Conservation (phyloP, 2,888 invertebrate species). For the Mesorhabditis sp. region DNA sequence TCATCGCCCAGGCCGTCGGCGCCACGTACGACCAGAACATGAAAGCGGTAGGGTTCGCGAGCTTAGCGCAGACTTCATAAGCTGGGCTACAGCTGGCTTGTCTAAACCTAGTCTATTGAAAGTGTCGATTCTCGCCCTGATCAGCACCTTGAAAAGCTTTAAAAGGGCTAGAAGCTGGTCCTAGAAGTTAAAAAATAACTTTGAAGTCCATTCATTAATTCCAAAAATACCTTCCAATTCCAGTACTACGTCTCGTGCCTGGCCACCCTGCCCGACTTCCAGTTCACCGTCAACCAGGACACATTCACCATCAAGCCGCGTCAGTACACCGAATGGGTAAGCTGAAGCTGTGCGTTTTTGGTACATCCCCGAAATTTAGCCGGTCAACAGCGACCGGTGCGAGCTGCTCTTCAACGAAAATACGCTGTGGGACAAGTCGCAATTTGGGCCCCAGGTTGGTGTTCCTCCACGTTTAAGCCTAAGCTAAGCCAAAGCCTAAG, state of each 20-base stretch:
- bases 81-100: too few relatives aligned
- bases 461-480: not conserved
- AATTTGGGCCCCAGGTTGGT: not conserved
- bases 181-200: too few relatives aligned
- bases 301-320: not conserved
- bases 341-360: not conserved
- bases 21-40: not conserved
- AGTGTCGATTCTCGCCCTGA: too few relatives aligned
- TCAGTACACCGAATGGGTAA: not conserved
- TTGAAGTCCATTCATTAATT: too few relatives aligned
- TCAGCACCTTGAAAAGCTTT: too few relatives aligned
- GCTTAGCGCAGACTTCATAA: not conserved
- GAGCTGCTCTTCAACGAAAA: conserved; percentile 2
- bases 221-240: not conserved
- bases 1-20: not conserved
- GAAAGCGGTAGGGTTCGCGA: not conserved
- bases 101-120: too few relatives aligned
- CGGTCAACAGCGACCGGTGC: not conserved
- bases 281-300: not conserved
- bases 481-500: not conserved
- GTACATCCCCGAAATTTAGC: not conserved
- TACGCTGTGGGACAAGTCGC: not conserved
- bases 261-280: conserved; percentile 2
- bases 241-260: conserved; percentile 1
- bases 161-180: too few relatives aligned